Percentiles rank a stretch among this genome's conserved stretches.
Evolutionary conservation across 2,113 vertebrate species (phyloP).

Genomic region (Macaca mulatta): DNA sequence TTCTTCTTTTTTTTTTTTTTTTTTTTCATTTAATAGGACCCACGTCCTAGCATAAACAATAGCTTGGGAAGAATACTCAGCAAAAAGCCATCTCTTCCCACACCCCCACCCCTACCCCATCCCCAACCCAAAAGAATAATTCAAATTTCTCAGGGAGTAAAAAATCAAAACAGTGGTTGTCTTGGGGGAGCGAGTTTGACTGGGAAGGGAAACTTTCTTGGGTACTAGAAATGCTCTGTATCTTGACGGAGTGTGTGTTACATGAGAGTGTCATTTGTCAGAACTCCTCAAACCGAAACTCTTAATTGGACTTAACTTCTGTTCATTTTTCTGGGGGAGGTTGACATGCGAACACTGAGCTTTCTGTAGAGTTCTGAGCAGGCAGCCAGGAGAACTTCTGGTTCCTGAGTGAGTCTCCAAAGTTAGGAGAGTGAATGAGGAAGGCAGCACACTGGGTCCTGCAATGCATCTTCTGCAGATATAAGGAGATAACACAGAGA

Average conservation of each 20-base stretch:
- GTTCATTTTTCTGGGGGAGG: not conserved
- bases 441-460: not conserved
- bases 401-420: not conserved
- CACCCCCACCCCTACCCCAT: not conserved
- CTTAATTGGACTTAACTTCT: not conserved
- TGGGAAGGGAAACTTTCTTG: slow-evolving; percentile 5
- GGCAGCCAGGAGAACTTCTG: not conserved
- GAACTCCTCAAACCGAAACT: not conserved
- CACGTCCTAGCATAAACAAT: slow-evolving; percentile 29
- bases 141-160: not conserved
- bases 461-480: not conserved
- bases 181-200: not conserved
- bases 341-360: not conserved
- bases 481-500: not conserved
- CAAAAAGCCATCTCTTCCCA: not conserved
- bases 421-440: not conserved
- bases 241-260: not conserved
- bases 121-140: not conserved
- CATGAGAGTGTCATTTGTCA: not conserved
- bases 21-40: not conserved
- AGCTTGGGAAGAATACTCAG: slow-evolving; percentile 27
- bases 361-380: not conserved
- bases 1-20: not conserved
- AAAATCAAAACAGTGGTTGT: not conserved
- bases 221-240: not conserved